These are phyloP conservation scores for Protomyctophum bolini DNA, from an alignment of 2,113 vertebrate genomes.

Conservation along the genomic window DNA sequence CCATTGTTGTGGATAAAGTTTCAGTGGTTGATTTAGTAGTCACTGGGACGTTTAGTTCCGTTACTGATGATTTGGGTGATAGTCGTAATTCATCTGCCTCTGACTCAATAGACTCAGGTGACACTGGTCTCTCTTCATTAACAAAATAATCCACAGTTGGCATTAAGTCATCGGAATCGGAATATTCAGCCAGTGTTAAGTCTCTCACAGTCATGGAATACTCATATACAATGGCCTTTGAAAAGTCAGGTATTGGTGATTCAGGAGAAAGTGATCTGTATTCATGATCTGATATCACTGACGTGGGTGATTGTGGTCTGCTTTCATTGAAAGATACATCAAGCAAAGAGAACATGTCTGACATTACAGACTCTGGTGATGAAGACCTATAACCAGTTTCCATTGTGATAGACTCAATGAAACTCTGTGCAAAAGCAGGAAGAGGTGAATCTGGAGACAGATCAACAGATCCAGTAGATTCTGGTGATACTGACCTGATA, in stretches of 20 bases:
- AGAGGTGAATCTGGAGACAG: constrained; percentile 54
- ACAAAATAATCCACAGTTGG: background rate
- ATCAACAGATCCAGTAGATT: constrained; percentile 48
- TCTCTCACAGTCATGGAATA: constrained; percentile 7
- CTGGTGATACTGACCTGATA: constrained; percentile 30
- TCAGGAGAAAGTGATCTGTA: constrained; percentile 19
- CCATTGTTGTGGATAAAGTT: constrained; percentile 14
- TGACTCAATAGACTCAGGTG: constrained; percentile 34
- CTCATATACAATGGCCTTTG: constrained; percentile 23
- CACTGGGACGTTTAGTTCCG: background rate
- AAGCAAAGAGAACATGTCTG: constrained; percentile 26
- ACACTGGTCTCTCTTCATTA: constrained; percentile 36
- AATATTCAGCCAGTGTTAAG: constrained; percentile 12
- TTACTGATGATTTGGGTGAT: background rate
- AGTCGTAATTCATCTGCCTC: background rate
- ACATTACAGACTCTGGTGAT: constrained; percentile 40
- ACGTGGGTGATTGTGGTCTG: constrained; percentile 39
- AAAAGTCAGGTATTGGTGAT: constrained; percentile 41
- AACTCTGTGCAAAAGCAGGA: constrained; percentile 42
- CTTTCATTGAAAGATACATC: constrained; percentile 1
- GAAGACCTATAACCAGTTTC: constrained; percentile 1
- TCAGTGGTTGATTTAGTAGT: background rate
- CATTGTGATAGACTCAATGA: constrained; percentile 10
- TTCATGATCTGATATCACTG: constrained; percentile 36
- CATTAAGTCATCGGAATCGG: constrained; percentile 29